A percentile compares a stretch with the other conserved stretches of the same genome.
Conservation (phyloP, 2,888 invertebrate species). For the Mellilla xanthometata region DNA sequence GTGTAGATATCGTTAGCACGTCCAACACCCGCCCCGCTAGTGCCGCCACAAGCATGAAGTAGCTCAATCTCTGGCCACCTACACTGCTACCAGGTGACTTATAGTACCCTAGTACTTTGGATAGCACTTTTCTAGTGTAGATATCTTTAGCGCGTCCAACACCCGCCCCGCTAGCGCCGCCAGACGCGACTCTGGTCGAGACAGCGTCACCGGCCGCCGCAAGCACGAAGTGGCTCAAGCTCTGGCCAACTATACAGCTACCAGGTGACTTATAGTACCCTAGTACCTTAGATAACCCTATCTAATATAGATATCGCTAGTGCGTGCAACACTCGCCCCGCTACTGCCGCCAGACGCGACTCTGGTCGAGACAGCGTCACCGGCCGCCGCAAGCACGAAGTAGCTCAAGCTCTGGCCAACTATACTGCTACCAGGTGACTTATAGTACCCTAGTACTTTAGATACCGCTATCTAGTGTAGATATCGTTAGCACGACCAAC, state of each 20-base stretch:
- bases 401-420: slow-evolving; percentile 96
- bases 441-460: not conserved
- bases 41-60: slow-evolving; percentile 88
- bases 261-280: slow-evolving; percentile 57
- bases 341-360: slow-evolving; percentile 42
- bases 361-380: slow-evolving; percentile 61
- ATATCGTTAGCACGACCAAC: too few relatives aligned
- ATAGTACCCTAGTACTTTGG: not conserved
- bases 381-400: slow-evolving; percentile 83
- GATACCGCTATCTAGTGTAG: too few relatives aligned
- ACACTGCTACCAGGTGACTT: slow-evolving; percentile 88
- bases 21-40: too few relatives aligned
- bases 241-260: slow-evolving; percentile 95
- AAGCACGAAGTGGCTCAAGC: slow-evolving; percentile 95
- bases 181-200: slow-evolving; percentile 46
- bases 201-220: slow-evolving; percentile 73
- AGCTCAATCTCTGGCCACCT: slow-evolving; percentile 96
- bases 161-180: slow-evolving; percentile 39
- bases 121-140: too few relatives aligned
- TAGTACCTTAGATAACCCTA: slow-evolving; percentile 1
- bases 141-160: slow-evolving; percentile 17
- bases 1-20: too few relatives aligned
- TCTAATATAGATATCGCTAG: slow-evolving; percentile 33
- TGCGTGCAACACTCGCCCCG: slow-evolving; percentile 27
- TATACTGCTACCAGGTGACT: slow-evolving; percentile 90